Percentiles rank a stretch among this genome's conserved stretches.
These are phyloP conservation scores for Semaprochilodus insignis DNA, from an alignment of 2,797 vertebrate species.

Conservation along the genomic window DNA sequence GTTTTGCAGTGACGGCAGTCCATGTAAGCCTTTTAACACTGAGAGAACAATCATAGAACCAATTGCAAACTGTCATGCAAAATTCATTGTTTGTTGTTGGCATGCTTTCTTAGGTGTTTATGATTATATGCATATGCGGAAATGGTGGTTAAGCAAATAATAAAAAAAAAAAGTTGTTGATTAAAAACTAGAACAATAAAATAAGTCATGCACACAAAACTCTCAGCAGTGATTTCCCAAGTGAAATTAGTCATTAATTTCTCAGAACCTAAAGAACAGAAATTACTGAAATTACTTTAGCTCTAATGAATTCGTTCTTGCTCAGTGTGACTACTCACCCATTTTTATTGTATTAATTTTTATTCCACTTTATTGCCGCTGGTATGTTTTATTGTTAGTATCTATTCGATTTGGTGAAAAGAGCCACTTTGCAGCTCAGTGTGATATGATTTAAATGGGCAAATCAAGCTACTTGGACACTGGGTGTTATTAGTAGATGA, in stretches of 20 bases:
- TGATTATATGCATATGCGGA: constrained; percentile 30
- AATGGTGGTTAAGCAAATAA: constrained; percentile 28
- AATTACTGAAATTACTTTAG: constrained; percentile 36
- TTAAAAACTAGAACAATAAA: constrained; percentile 41
- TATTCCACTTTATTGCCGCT: constrained; percentile 16
- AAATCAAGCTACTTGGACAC: not conserved
- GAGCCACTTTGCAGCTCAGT: not conserved
- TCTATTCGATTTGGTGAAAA: constrained; percentile 2
- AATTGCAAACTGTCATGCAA: constrained; percentile 48
- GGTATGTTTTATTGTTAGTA: constrained; percentile 4
- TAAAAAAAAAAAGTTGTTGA: constrained; percentile 53
- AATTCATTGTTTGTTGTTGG: constrained; percentile 28
- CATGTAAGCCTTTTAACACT: constrained; percentile 12
- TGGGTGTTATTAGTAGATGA: not conserved
- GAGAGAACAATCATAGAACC: constrained; percentile 13
- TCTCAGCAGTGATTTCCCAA: constrained; percentile 73
- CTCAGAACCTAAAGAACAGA: constrained; percentile 45
- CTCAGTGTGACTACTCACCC: constrained; percentile 19
- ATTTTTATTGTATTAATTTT: constrained; percentile 29
- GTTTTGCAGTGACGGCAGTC: constrained; percentile 4
- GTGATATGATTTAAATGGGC: not conserved
- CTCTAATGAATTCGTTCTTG: constrained; percentile 43
- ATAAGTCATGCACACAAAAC: constrained; percentile 37
- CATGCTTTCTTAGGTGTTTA: constrained; percentile 36
- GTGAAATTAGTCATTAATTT: constrained; percentile 72